Evolutionary conservation across 2,113 vertebrate species (phyloP), one percentile per base, ranked within the genome.

Genomic region (Romanogobio albipinnatus): DNA sequence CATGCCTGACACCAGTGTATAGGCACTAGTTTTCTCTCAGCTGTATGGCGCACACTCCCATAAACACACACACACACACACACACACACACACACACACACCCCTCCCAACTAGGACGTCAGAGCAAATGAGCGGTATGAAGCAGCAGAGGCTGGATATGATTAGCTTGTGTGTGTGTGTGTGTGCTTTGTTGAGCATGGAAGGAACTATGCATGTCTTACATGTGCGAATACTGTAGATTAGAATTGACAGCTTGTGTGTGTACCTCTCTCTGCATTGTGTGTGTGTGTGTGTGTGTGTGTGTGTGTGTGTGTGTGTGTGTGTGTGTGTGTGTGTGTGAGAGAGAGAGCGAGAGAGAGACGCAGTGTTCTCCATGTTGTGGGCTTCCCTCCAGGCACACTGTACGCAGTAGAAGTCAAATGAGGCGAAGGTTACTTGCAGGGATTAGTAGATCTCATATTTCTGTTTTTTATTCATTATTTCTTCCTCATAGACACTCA

Each of bases 1-100:
- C 92, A 93, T 92, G 92, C 93, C 94, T 95, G 95, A 94, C 90
- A 93, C 84, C 86, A 56, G 13, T 90, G 92, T 94, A 92, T 92
- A 83, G 89, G 88, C 86, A 84, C 83, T 80, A 74, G 75, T 77
- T 80, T 82, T 76, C 84, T 82, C 17, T 80, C 71, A 78, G 76
- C 76, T 78, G 76, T 75, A 70, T 45, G 17, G 59, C 24, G 43
- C 70, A 82, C 68, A 61, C 68, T 51, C 84, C 59, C 66, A 80
- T 68, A 74, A 68, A 84, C 76, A 76, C 77, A 81, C 82, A 86
- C 77, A 73, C 45, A 47, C 68, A 71, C 15, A 47, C 71, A 73
- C 45, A 47, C 68, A 71, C 15, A n/a, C n/a, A n/a, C n/a, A 82
- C 62, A 85, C 22, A 73, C 45, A 47, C 68, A 71, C 15, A 47